Evolutionary conservation across 2,888 invertebrate genomes (phyloP).

Genomic region (Pseudococcus viburni): DNA sequence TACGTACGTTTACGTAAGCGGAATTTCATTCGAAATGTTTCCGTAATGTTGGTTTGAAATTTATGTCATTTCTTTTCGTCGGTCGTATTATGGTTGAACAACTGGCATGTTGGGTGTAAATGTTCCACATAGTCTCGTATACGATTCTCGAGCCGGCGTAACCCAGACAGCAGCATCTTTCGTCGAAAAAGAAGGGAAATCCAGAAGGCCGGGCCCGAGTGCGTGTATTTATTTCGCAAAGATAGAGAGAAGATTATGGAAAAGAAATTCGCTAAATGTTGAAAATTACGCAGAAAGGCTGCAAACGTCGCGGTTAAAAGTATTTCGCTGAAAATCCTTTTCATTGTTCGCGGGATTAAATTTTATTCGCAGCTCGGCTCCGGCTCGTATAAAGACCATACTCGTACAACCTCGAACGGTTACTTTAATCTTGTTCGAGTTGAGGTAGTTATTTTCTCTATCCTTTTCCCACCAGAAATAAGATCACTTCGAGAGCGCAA

Average conservation of each 20-base stretch:
- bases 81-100: constrained; percentile 35
- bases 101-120: constrained; percentile 32
- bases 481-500: background rate
- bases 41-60: constrained; percentile 18
- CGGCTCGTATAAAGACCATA: background rate
- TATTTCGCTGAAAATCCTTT: background rate
- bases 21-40: constrained; percentile 21
- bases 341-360: constrained; percentile 14
- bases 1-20: background rate
- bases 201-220: background rate
- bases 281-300: constrained; percentile 30
- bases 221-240: constrained; percentile 19
- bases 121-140: background rate
- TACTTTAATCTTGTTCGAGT: constrained; percentile 14
- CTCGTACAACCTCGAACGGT: background rate
- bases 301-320: constrained; percentile 17
- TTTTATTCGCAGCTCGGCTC: background rate
- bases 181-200: background rate
- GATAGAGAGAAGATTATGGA: constrained; percentile 1
- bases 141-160: too few species aligned
- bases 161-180: too few species aligned
- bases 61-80: constrained; percentile 39
- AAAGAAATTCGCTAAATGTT: constrained; percentile 52
- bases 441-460: constrained; percentile 9
- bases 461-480: background rate